Evolutionary conservation across 2,888 invertebrate genomes (phyloP).

Genomic region (Nomada ferruginata): DNA sequence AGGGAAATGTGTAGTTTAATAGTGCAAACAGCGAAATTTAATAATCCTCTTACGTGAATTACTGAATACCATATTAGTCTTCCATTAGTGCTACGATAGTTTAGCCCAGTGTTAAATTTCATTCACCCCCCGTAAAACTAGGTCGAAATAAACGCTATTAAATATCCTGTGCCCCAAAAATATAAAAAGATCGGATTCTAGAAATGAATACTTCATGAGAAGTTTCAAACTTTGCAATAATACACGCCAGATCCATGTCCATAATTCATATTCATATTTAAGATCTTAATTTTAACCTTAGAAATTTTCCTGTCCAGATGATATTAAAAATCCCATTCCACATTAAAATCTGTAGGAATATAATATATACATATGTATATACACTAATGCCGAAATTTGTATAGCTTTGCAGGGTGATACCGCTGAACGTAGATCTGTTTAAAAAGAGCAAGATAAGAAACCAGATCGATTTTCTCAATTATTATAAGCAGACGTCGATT

Average conservation of each 20-base stretch:
- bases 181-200: neutral
- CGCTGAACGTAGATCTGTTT: neutral
- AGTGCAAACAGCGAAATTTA: neutral
- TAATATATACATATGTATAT: too few relatives aligned
- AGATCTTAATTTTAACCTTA: neutral
- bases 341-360: neutral
- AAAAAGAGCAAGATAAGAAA: neutral
- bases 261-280: neutral
- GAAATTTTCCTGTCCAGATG: neutral
- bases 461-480: conserved; percentile 13
- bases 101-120: neutral
- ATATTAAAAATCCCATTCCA: neutral
- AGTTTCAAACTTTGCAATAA: neutral
- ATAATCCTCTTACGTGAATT: neutral
- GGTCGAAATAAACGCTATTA: too few relatives aligned
- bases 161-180: neutral
- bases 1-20: too few relatives aligned
- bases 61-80: neutral
- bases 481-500: conserved; percentile 23
- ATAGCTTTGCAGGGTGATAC: neutral
- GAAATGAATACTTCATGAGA: neutral
- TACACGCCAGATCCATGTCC: neutral
- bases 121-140: neutral
- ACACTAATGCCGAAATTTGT: too few relatives aligned
- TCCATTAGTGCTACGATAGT: neutral